Percentiles rank a stretch among this genome's conserved stretches.
phyloP scores from a whole-genome alignment of 1,140 invertebrate species.

The Pogonus chalceus region DNA sequence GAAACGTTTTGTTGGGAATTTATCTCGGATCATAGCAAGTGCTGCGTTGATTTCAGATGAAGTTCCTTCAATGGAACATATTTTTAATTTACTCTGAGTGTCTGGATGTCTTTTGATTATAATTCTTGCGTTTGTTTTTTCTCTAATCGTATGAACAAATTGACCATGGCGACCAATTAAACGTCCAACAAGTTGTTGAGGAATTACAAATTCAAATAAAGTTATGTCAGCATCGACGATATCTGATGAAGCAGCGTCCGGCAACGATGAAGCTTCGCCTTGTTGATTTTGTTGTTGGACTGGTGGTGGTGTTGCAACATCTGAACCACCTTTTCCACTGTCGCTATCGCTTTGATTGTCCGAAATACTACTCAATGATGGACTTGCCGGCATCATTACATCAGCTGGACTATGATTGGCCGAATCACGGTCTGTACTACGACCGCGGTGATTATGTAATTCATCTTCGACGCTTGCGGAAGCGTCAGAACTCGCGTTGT shows the following conservation, averaged over 20 bases:
- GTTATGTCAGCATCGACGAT: conserved; percentile 18
- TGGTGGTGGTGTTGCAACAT: conserved; percentile 49
- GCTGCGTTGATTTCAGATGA: conserved; percentile 66
- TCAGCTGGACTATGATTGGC: conserved; percentile 58
- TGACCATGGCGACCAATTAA: conserved; percentile 77
- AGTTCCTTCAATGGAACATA: conserved; percentile 74
- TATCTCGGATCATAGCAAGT: conserved; percentile 69
- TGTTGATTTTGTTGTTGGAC: conserved; percentile 17
- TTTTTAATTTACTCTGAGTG: conserved; percentile 56
- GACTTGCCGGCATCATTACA: conserved; percentile 50
- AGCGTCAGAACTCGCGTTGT: neutral
- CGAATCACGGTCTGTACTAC: conserved; percentile 48
- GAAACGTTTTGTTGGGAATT: conserved; percentile 69
- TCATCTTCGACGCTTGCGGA: conserved; percentile 8
- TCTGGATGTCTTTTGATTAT: conserved; percentile 64
- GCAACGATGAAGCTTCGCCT: neutral
- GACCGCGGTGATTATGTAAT: conserved; percentile 37
- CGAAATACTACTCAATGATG: conserved; percentile 52
- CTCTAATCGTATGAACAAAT: conserved; percentile 73
- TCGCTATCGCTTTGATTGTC: conserved; percentile 61
- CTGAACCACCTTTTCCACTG: conserved; percentile 64
- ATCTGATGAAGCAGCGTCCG: neutral
- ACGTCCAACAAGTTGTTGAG: conserved; percentile 67
- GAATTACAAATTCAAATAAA: conserved; percentile 70
- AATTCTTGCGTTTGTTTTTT: conserved; percentile 65